These are phyloP conservation scores for Podilymbus podiceps DNA, from an alignment of 2,113 vertebrate species.

Conservation along the genomic window DNA sequence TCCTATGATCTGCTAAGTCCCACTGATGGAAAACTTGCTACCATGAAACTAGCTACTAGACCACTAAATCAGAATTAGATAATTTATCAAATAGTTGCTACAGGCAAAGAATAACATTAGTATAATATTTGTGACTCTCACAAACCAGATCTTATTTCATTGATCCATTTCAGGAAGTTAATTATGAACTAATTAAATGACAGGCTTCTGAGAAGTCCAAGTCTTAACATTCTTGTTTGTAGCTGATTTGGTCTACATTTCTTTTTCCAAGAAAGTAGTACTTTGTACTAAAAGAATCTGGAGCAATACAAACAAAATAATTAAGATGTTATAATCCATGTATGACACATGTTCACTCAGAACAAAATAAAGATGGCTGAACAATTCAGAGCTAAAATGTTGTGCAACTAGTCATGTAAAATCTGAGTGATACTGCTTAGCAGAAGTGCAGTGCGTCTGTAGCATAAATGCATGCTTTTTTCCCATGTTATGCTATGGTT, in stretches of 20 bases:
- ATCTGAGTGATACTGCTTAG: background rate
- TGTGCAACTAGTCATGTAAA: background rate
- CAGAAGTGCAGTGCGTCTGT: background rate
- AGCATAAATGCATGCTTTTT: background rate
- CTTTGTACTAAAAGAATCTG: background rate
- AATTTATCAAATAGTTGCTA: background rate
- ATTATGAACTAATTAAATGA: background rate
- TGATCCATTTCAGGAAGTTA: background rate
- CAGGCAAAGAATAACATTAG: background rate
- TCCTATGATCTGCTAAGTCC: background rate
- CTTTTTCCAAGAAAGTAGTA: background rate
- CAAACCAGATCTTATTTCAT: background rate
- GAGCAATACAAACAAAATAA: background rate
- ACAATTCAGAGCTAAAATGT: background rate
- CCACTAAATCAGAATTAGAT: background rate
- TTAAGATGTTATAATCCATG: background rate
- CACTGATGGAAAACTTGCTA: background rate
- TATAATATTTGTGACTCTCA: background rate
- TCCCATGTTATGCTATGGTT: background rate
- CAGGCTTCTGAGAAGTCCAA: background rate
- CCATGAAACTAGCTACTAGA: background rate
- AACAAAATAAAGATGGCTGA: background rate
- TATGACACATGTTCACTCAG: background rate
- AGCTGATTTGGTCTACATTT: background rate
- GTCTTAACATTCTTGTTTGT: background rate